Evolutionary conservation across 2,113 vertebrate species (phyloP).

Genomic region (Nesogale talazaci): DNA sequence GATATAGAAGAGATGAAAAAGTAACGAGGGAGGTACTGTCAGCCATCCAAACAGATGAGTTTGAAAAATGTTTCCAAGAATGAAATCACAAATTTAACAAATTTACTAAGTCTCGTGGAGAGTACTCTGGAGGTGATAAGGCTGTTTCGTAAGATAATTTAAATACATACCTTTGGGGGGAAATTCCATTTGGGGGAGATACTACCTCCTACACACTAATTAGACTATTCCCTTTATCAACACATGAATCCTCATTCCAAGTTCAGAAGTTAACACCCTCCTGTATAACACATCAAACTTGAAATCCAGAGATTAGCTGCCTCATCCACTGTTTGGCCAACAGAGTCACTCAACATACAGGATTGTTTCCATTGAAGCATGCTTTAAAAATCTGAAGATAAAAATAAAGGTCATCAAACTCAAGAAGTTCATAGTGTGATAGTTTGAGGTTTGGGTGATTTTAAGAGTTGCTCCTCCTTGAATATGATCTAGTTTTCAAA

Average conservation of each 20-base stretch:
- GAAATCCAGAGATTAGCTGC: not conserved
- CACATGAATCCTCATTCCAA: not conserved
- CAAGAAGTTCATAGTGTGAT: not conserved
- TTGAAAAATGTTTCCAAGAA: too few relatives aligned
- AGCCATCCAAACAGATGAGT: too few relatives aligned
- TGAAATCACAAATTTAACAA: too few relatives aligned
- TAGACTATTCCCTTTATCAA: constrained; percentile 35
- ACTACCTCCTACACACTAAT: not conserved
- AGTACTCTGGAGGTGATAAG: too few relatives aligned
- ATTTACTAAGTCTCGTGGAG: too few relatives aligned
- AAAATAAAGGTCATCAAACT: not conserved
- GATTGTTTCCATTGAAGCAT: not conserved
- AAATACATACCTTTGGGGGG: too few relatives aligned
- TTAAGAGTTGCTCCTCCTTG: not conserved
- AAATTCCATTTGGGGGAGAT: too few relatives aligned
- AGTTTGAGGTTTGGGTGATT: not conserved
- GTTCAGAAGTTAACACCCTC: not conserved
- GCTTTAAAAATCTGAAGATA: constrained; percentile 27
- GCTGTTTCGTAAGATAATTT: too few relatives aligned
- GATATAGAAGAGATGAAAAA: too few relatives aligned
- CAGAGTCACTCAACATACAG: too few relatives aligned
- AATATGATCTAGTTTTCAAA: too few relatives aligned
- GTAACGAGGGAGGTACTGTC: too few relatives aligned
- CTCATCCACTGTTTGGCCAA: not conserved
- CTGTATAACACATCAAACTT: not conserved